Evolutionary conservation across 2,888 invertebrate genomes (phyloP), one percentile per base, ranked within the genome.

Genomic region (Eupithecia vulgata): DNA sequence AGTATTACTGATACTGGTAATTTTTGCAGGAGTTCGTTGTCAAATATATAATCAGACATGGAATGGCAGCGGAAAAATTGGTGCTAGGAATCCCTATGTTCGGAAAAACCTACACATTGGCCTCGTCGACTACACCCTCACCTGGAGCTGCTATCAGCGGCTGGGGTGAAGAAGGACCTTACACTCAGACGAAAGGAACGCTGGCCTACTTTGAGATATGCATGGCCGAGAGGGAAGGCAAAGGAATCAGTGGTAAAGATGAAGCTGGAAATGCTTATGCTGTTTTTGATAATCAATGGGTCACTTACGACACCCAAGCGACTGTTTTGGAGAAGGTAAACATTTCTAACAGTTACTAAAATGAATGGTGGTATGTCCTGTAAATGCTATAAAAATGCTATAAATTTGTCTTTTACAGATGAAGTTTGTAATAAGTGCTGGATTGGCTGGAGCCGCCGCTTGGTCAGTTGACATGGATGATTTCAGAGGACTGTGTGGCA

Each of bases 401-500:
- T n/a, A 42, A 37, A n/a, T 61, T 21, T n/a, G 37, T 40, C 34
- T 48, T 7, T 65, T 65, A 42, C 40, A 64, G 96, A 95, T 96
- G 88, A 95, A 95, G 40, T 97, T 96, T 80, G 91, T 96, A 3
- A 95, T 95, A 79, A 95, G 95, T 45, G 90, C 95, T 59, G 95
- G 95, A 5, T 91, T 97, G 67, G 97, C 96, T 1, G 97, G 97
- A 42, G 95, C 96, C 3, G 96, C 96, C 52, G 95, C 96, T 0
- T 96, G 96, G 95, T 95, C 97, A 0, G 91, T 96, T 40, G 97
- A 97, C 85, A 93, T 97, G 88, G 97, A 97, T 77, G 97, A 97
- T 84, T 97, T 97, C 85, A 95, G 96, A 88, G 97, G 97, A 21
- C 93, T 97, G n/a, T 97, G 97, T 84, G 96, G 96, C 5, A 94